Evolutionary conservation across 2,797 vertebrate species (phyloP), one percentile per base, ranked within the genome.

Genomic region (Pelochelys cantorii): DNA sequence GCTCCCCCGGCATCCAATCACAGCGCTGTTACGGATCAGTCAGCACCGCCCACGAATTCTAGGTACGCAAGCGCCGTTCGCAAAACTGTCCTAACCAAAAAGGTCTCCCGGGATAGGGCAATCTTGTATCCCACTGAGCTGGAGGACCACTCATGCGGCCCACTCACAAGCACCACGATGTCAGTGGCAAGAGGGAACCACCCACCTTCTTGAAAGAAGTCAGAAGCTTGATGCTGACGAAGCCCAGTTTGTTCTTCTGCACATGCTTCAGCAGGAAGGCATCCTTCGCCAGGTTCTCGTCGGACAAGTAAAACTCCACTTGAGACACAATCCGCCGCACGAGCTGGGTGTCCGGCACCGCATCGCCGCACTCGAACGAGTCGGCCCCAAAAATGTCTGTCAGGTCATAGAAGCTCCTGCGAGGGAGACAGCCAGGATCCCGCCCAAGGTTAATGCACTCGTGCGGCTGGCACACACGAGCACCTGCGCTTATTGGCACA

Each of bases 141-240:
- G 53, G 14, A 54, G 53, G 53, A 13, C 53, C 53, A 54, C 53
- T 13, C 53, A 4, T 14, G 11, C 53, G 14, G 53, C 53, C 10
- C 53, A 54, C 53, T 54, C n/a, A 31, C 55, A 18, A 25, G 29
- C 17, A 29, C 48, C 78, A 79, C 2, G 11, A 17, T 4, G 31
- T 7, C 11, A 53, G 62, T 9, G 3, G 23, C n/a, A 23, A 34
- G 22, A 29, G 22, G 27, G 27, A 14, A 12, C n/a, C 13, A 0
- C 91, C 48, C 57, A 98, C 98, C 98, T 98, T 98, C 96, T 98
- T 98, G 86, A 98, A 98, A 59, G 98, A 98, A 0, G 98, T 98
- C 80, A 98, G 93, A 57, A 98, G 93, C 29, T 98, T 98, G 85
- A 98, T 97, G 94, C 98, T 98, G 83, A 98, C 98, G 0, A 97